Evolutionary conservation across 1,140 invertebrate species (phyloP).

Genomic region (Pachypsylla venusta): DNA sequence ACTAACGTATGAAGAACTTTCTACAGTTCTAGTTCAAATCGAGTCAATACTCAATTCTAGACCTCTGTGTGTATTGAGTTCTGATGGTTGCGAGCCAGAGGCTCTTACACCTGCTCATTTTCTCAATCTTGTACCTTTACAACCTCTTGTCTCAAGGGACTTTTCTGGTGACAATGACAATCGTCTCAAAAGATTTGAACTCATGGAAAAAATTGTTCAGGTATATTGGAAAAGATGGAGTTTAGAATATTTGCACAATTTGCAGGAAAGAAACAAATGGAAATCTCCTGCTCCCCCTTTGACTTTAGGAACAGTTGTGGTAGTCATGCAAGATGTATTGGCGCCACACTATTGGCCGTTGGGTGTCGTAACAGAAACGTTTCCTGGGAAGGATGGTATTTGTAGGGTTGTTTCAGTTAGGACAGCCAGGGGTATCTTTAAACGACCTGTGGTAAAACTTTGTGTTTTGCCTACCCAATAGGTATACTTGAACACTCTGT

Average conservation of each 20-base stretch:
- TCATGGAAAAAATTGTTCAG: conserved; percentile 24
- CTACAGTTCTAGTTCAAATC: conserved; percentile 24
- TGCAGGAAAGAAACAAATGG: conserved; percentile 19
- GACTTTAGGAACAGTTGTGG: neutral
- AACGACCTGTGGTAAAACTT: no score
- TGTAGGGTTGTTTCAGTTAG: neutral
- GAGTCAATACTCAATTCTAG: conserved; percentile 28
- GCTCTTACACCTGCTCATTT: neutral
- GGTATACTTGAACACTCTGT: no score
- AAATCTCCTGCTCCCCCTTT: neutral
- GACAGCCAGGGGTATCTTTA: neutral
- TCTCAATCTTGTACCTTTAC: neutral
- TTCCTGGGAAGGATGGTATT: neutral
- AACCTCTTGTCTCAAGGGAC: no score
- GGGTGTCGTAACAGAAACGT: neutral
- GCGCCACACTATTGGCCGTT: no score
- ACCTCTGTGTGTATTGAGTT: conserved; percentile 16
- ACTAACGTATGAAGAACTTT: conserved; percentile 24
- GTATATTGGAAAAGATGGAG: conserved; percentile 26
- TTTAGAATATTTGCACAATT: conserved; percentile 16
- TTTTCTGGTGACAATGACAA: conserved; percentile 7
- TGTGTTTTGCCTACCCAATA: no score
- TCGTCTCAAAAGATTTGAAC: conserved; percentile 20
- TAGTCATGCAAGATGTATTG: conserved; percentile 16
- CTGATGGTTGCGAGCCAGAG: neutral